Base-by-base conservation (phyloP, 1,140 invertebrate species). In the Tetragonula clypearis region DNA sequence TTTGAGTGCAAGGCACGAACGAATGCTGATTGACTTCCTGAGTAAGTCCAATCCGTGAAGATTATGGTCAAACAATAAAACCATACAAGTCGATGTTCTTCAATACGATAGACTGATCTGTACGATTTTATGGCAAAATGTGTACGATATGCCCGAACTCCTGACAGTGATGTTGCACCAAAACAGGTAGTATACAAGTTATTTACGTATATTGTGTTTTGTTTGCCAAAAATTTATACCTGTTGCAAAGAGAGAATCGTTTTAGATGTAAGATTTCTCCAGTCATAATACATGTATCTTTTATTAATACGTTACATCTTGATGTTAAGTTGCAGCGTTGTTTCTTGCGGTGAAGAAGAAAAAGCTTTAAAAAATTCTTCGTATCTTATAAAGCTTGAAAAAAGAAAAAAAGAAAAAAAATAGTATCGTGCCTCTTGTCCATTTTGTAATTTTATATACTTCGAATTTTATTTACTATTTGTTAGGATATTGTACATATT, bases 11-110 rank as follows among this genome's bases (percentile, higher is more conserved):
- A 93, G 88, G 79, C 93, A 94, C 58, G 91, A 94, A 88, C 89
- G 86, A 79, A 90, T 93, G 88, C 89, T 94, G 82, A 81, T 94
- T 86, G 92, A 91, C 83, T 93, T 93, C 90, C 91, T 94, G 82
- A 92, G 92, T 91, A 93, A 93, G 88, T 92, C 92, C 76, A 88
- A 91, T 91, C 89, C 92, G 72, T 90, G 72, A 89, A 56, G 49
- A 55, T 58, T 41, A 69, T 17, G 53, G 21, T 78, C 53, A 21
- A 86, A 30, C 60, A 23, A 55, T 69, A 73, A 17, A 76, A 66
- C 17, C 9, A 72, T 53, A 58, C 35, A 2, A 35, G 23, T 84
- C 76, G 66, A 81, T 85, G 55, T 81, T 69, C 80, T 81, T 88
- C 79, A 62, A 88, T 79, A 82, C 17, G 69, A 79, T 74, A 82